Base-by-base conservation (phyloP, 1,140 invertebrate species). In the Pseudomyrmex pallidus region DNA sequence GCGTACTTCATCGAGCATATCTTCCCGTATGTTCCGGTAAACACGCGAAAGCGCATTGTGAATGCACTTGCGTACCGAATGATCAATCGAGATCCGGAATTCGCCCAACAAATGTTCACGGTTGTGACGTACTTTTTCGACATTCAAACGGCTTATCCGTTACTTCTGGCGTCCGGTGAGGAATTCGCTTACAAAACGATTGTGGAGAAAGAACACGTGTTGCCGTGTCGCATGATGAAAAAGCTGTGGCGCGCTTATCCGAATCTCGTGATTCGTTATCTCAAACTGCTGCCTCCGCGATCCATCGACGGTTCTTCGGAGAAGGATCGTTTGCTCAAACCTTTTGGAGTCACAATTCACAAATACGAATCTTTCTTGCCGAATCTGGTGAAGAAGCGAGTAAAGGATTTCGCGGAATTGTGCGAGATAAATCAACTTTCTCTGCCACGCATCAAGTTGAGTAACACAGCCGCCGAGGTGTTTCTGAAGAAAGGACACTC, bases 131-230 rank as follows among this genome's bases (percentile, higher is more conserved):
- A 66, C n/a, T 52, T 35, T 13, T 92, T 90, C 13, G 87, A 86
- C 0, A 1, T 85, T 4, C 35, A 87, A 0, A 76, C 84, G 9
- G 90, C 89, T 0, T 15, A 87, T 2, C 89, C 90, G 0, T 48
- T 93, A 2, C 59, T 93, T 0, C 2, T 52, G 0, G 88, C 89
- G 0, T 93, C 92, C 64, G 72, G 80, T 8, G 90, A 91, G 12
- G 2, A 22, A 0, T 93, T 90, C 13, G 54, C 82, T 13, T 89
- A 63, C 17, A 7, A 88, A 0, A 80, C 13, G 0, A 67, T 92
- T 8, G 17, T 86, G 0, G 2, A 83, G 8, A 67, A 73, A 0
- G 84, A 57, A 25, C 83, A 91, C n/a, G 52, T 80, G 1, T 17
- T 91, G 0, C 83, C 85, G 0, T n/a, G 20, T 0, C 83, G 77